These are phyloP conservation scores for Nemopilema nomurai DNA, from an alignment of 30 jellyfish, hydroid and myxozoan genomes.

Conservation along the genomic window DNA sequence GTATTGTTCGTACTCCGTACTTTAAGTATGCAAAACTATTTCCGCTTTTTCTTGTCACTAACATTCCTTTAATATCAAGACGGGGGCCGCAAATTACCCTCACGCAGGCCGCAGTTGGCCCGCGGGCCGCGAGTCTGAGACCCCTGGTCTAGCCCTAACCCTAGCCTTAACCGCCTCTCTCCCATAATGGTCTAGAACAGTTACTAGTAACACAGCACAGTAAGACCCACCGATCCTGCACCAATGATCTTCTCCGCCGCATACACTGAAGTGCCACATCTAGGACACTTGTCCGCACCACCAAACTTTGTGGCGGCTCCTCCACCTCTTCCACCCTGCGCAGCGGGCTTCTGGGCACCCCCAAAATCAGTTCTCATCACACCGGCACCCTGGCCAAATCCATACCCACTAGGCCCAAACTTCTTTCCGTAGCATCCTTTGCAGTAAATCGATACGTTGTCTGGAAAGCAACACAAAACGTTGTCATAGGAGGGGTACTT, in stretches of 20 bases:
- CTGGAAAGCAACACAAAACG: slow-evolving; percentile 19
- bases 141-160: too few relatives aligned
- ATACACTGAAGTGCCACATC: slow-evolving; percentile 92
- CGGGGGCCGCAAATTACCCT: too few relatives aligned
- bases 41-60: too few relatives aligned
- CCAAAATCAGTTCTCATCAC: slow-evolving; percentile 68
- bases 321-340: slow-evolving; percentile 50
- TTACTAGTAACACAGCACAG: too few relatives aligned
- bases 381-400: slow-evolving; percentile 66
- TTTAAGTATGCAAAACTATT: too few relatives aligned
- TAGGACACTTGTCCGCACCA: slow-evolving; percentile 85
- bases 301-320: slow-evolving; percentile 57
- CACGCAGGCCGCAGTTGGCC: too few relatives aligned
- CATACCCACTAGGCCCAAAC: slow-evolving; percentile 60
- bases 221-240: slow-evolving; percentile 73
- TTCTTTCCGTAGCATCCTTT: slow-evolving; percentile 60
- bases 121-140: too few relatives aligned
- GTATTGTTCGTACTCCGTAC: too few relatives aligned
- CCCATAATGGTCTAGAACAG: too few relatives aligned
- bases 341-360: slow-evolving; percentile 19
- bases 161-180: too few relatives aligned
- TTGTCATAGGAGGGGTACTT: background rate
- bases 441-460: slow-evolving; percentile 45
- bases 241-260: slow-evolving; percentile 84
- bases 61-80: too few relatives aligned